phyloP scores from a whole-genome alignment of 2,113 vertebrate species.

The Eubucco bourcierii region DNA sequence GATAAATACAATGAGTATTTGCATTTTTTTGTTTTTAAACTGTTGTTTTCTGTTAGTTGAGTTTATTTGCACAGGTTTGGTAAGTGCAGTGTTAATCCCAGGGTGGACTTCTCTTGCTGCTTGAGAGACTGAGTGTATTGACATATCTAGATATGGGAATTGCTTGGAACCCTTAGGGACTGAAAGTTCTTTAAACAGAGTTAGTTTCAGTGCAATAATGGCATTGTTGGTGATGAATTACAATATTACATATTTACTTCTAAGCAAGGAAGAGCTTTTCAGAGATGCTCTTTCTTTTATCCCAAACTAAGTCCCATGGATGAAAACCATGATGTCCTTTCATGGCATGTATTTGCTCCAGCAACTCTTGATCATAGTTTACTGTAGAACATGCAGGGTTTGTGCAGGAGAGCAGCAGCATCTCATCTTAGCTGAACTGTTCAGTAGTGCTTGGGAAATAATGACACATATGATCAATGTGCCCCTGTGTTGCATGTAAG shows the following conservation, averaged over 20 bases:
- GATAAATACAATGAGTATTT: background rate
- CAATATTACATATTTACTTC: background rate
- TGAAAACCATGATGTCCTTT: background rate
- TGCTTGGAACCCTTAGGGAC: background rate
- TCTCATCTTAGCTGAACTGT: background rate
- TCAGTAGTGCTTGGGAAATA: background rate
- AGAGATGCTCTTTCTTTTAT: background rate
- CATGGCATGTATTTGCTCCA: background rate
- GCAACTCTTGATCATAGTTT: background rate
- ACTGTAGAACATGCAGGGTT: background rate
- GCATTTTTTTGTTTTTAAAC: background rate
- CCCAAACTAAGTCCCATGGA: background rate
- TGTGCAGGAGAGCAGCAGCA: background rate
- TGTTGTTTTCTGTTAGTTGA: background rate
- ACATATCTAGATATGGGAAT: slow-evolving; percentile 3
- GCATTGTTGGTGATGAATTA: slow-evolving; percentile 7
- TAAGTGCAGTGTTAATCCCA: background rate
- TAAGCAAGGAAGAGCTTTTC: background rate
- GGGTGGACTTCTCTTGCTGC: background rate
- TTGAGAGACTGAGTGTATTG: slow-evolving; percentile 16
- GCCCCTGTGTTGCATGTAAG: background rate
- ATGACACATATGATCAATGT: accelerated
- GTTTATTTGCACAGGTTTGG: background rate
- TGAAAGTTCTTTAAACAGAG: background rate
- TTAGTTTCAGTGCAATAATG: slow-evolving; percentile 13